These are phyloP conservation scores for Glareola pratincola DNA, from an alignment of 2,113 vertebrate genomes.

Conservation along the genomic window DNA sequence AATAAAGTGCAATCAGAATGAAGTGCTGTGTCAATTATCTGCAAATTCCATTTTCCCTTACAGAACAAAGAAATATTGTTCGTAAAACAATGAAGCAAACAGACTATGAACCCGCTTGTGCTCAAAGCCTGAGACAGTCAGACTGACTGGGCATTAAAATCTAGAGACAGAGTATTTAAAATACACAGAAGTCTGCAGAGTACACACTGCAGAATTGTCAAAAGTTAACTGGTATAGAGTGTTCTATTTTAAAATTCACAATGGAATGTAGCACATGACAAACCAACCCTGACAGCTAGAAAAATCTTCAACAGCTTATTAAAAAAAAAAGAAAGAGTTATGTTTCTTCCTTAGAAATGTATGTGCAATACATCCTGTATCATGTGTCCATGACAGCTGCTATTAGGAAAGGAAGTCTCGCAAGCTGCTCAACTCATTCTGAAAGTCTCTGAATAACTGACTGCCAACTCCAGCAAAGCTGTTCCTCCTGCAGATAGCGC, in stretches of 20 bases:
- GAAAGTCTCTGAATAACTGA: constrained; percentile 19
- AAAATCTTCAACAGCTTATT: neutral
- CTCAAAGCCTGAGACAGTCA: constrained; percentile 5
- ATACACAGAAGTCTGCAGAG: neutral
- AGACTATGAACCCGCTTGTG: neutral
- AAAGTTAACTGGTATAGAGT: neutral
- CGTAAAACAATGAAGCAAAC: constrained; percentile 38
- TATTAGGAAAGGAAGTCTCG: constrained; percentile 31
- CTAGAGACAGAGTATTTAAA: neutral
- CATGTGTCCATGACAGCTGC: constrained; percentile 27
- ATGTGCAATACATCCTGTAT: constrained; percentile 25
- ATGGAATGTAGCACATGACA: neutral
- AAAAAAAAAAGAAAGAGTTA: neutral
- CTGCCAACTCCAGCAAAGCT: neutral
- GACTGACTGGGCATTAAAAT: neutral
- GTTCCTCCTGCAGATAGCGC: neutral
- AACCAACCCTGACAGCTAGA: neutral
- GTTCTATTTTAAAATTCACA: neutral
- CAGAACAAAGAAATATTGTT: constrained; percentile 25
- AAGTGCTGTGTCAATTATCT: neutral
- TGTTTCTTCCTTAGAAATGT: constrained; percentile 9
- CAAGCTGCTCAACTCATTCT: constrained; percentile 33
- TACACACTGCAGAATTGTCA: neutral
- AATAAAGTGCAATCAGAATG: neutral
- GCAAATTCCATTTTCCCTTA: constrained; percentile 26